phyloP scores from a whole-genome alignment of 2,888 invertebrate genomes.

The Ophonus ardosiacus region DNA sequence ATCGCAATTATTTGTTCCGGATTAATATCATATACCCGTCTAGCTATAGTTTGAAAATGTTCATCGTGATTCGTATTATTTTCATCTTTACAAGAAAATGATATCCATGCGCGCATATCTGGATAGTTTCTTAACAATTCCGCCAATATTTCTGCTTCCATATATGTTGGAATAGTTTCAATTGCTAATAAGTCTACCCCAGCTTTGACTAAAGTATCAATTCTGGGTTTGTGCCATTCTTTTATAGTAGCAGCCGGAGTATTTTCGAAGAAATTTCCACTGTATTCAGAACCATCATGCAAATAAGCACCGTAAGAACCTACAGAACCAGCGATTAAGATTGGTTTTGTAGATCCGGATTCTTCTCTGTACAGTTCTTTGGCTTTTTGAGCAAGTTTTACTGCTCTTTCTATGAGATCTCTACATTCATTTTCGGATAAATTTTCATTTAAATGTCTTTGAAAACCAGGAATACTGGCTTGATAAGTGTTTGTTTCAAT shows the following conservation, averaged over 20 bases:
- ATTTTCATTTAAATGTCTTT: slow-evolving; percentile 80
- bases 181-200: slow-evolving; percentile 90
- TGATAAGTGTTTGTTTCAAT: slow-evolving; percentile 93
- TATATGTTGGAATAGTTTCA: slow-evolving; percentile 91
- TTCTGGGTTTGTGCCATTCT: slow-evolving; percentile 88
- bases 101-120: slow-evolving; percentile 87
- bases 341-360: slow-evolving; percentile 73
- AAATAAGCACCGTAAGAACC: slow-evolving; percentile 93
- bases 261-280: slow-evolving; percentile 84
- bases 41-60: slow-evolving; percentile 83
- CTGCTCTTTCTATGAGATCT: slow-evolving; percentile 84
- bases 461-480: slow-evolving; percentile 86
- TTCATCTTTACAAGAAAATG: slow-evolving; percentile 88
- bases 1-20: slow-evolving; percentile 86
- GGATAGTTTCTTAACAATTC: slow-evolving; percentile 87
- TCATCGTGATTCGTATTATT: slow-evolving; percentile 85
- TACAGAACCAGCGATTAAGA: slow-evolving; percentile 88
- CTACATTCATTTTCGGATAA: slow-evolving; percentile 81
- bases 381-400: slow-evolving; percentile 84
- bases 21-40: slow-evolving; percentile 77
- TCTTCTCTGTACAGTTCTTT: slow-evolving; percentile 79
- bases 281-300: slow-evolving; percentile 93
- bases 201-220: slow-evolving; percentile 84
- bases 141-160: slow-evolving; percentile 88
- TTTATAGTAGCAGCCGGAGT: slow-evolving; percentile 80